Base-by-base conservation (phyloP, 2,888 invertebrate species). In the Maniola hyperantus region DNA sequence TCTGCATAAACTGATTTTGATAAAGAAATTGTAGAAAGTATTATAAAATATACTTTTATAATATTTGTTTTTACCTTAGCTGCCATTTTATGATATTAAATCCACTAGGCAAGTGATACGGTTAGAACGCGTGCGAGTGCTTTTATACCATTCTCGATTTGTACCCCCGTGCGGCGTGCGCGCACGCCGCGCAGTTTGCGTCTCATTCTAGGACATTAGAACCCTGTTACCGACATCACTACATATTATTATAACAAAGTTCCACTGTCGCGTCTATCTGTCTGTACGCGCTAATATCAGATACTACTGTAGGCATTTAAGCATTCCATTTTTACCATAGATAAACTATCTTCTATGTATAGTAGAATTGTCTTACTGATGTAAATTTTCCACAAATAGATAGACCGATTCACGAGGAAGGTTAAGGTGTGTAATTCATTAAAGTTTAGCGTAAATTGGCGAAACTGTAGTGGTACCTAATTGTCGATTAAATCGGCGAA, bases 31-130 rank as follows among this genome's bases (percentile, higher is more conserved):
- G 44, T 7, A 15, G 18, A 20, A 18, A 36, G 48, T 34, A 54
- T 60, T 60, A 66, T 36, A 61, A 39, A 51, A 33, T 39, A 48
- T 57, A 36, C 18, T 44, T 46, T 48, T 61, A 51, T 61, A 61
- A 50, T 50, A 50, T 62, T 62, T 53, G 13, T 53, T 54, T 64
- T 72, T 91, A 91, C 91, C 91, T 91, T 91, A 80, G 91, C 87
- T 85, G 91, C 89, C 91, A 91, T 91, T 89, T 83, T 88, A 83
- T 77, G 83, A 81, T 87, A 84, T 84, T 80, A 85, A 84, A 80
- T 86, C 81, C 85, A 82, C 85, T 81, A 81, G 78, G 79, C 88
- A 84, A 91, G 86, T 91, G 91, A 91, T 91, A 88, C 84, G 66
- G 77, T 75, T 76, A 78, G 75, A 77, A 79, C 81, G 80, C 76